A percentile compares a stretch with the other conserved stretches of the same genome.
phyloP scores from a whole-genome alignment of 2,797 vertebrate species.

The Anguilla marmorata region DNA sequence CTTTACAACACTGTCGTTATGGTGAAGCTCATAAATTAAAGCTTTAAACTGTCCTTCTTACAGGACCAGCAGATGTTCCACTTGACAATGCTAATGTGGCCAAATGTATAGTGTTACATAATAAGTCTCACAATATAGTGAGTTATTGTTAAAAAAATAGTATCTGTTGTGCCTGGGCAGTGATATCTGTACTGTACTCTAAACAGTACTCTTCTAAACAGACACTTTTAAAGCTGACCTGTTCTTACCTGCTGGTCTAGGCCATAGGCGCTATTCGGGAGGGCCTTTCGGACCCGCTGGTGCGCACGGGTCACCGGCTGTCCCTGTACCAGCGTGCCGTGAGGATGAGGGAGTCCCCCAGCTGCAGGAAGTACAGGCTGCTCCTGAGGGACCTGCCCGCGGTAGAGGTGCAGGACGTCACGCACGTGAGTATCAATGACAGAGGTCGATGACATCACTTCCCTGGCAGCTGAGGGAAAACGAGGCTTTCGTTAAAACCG shows the following conservation, averaged over 20 bases:
- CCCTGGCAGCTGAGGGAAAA: not conserved
- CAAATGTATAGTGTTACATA: not conserved
- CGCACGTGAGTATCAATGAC: constrained; percentile 75
- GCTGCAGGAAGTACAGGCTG: constrained; percentile 71
- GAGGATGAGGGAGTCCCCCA: constrained; percentile 82
- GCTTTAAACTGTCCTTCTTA: not conserved
- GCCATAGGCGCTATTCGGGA: constrained; percentile 76
- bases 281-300: constrained; percentile 82
- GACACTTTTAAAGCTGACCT: not conserved
- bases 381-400: constrained; percentile 75
- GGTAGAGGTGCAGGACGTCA: constrained; percentile 77
- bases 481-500: not conserved
- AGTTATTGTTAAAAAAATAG: not conserved
- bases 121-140: not conserved
- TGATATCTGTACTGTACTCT: not conserved
- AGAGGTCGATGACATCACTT: not conserved
- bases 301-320: constrained; percentile 89
- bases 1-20: not conserved
- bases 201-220: not conserved
- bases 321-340: constrained; percentile 85
- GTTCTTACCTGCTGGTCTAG: constrained; percentile 58
- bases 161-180: not conserved
- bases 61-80: not conserved
- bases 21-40: not conserved
- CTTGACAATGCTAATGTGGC: not conserved